Evolutionary conservation across 2,113 vertebrate genomes (phyloP).

Genomic region (Hassar affinis): DNA sequence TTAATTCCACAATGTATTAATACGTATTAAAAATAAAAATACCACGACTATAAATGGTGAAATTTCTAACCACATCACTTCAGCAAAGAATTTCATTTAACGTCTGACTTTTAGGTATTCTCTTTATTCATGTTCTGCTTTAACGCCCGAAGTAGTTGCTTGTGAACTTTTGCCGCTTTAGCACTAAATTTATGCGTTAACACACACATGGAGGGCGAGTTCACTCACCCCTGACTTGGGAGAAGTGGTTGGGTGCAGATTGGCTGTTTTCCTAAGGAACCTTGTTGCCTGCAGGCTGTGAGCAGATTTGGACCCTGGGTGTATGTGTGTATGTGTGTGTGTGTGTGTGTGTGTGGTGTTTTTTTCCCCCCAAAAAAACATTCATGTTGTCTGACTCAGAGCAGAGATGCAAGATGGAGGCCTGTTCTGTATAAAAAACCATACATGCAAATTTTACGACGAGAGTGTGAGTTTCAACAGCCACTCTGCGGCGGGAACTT

Average conservation of each 20-base stretch:
- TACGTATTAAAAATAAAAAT: not conserved
- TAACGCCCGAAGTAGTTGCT: not conserved
- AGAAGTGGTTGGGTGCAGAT: slow-evolving; percentile 40
- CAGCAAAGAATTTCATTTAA: not conserved
- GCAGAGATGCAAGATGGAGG: slow-evolving; percentile 18
- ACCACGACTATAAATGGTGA: not conserved
- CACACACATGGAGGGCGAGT: slow-evolving; percentile 43
- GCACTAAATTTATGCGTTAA: slow-evolving; percentile 51
- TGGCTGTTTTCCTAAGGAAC: slow-evolving; percentile 42
- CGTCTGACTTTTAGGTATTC: not conserved
- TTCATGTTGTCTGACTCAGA: not conserved
- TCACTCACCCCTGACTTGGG: slow-evolving; percentile 48
- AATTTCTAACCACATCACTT: not conserved
- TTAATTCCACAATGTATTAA: not conserved
- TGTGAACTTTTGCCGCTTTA: slow-evolving; percentile 24
- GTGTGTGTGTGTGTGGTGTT: slow-evolving; percentile 39
- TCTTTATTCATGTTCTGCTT: slow-evolving; percentile 13
- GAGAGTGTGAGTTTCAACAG: slow-evolving; percentile 13
- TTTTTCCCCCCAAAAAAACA: slow-evolving; percentile 6
- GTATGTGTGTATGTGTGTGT: slow-evolving; percentile 33
- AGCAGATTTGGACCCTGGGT: slow-evolving; percentile 23
- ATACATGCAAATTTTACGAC: slow-evolving; percentile 1
- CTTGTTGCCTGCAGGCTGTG: slow-evolving; percentile 41
- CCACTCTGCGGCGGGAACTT: not conserved
- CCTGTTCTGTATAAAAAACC: slow-evolving; percentile 16